Conservation (phyloP, 2,888 invertebrate genomes). For the Tuberolachnus salignus region DNA sequence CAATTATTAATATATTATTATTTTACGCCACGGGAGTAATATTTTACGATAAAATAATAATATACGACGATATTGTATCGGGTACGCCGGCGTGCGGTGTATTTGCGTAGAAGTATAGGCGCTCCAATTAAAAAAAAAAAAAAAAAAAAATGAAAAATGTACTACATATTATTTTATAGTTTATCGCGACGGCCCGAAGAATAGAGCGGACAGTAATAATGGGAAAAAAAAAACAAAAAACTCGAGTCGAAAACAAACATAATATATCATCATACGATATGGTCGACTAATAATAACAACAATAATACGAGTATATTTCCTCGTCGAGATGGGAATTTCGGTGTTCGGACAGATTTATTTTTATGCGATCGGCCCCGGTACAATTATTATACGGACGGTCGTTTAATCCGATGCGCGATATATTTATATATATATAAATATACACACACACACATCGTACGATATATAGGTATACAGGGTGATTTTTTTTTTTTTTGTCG, state of each 20-base stretch:
- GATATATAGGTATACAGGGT: too few relatives aligned
- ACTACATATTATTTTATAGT: background rate
- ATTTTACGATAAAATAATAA: too few relatives aligned
- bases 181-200: background rate
- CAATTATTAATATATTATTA: background rate
- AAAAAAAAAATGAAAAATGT: background rate
- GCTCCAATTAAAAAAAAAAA: conserved; percentile 29
- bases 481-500: too few relatives aligned
- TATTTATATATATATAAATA: too few relatives aligned
- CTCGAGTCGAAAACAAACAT: conserved; percentile 23
- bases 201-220: too few relatives aligned
- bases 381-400: too few relatives aligned
- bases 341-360: conserved; percentile 8
- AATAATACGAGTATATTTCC: background rate
- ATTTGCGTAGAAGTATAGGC: too few relatives aligned
- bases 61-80: background rate
- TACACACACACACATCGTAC: too few relatives aligned
- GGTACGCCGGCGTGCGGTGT: background rate
- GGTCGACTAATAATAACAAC: background rate
- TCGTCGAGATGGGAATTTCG: conserved; percentile 6
- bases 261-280: background rate
- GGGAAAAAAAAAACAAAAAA: too few relatives aligned
- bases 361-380: background rate
- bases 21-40: background rate
- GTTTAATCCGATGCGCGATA: too few relatives aligned